Percentiles rank a stretch among this genome's conserved stretches.
Conservation (phyloP, 2,797 vertebrate species). For the Sebastes melanostomus region DNA sequence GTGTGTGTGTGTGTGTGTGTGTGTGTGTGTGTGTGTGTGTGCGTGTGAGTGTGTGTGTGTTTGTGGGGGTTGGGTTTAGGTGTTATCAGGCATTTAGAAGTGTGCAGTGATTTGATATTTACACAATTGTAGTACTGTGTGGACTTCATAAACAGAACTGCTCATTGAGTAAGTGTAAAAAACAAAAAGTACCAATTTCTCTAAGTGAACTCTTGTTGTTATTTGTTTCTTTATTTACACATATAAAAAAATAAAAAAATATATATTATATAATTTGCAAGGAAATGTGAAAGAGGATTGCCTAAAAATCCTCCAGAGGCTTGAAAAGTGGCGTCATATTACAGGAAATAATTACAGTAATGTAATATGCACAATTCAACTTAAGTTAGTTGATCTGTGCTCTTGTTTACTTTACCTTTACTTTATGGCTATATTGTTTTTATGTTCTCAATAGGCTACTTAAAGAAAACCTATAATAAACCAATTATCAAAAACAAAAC, state of each 20-base stretch:
- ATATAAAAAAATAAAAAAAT: no score
- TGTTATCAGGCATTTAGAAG: slow-evolving; percentile 1
- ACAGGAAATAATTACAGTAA: no score
- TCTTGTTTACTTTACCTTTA: neutral
- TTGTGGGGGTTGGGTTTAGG: slow-evolving; percentile 1
- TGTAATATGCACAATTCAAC: neutral
- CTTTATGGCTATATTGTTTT: neutral
- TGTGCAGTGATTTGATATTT: neutral
- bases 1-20: neutral
- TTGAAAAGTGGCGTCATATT: no score
- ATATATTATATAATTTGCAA: no score
- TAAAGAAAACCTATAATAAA: neutral
- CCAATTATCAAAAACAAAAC: neutral
- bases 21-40: no score
- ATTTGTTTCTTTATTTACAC: no score
- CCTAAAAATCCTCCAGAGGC: no score
- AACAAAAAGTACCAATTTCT: neutral
- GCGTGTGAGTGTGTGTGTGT: no score
- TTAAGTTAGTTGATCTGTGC: neutral
- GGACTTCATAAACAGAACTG: neutral
- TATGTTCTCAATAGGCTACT: neutral
- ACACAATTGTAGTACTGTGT: neutral
- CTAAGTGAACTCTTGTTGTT: neutral
- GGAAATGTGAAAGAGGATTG: no score
- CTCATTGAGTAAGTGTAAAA: neutral